Evolutionary conservation across 2,797 vertebrate species (phyloP).

Genomic region (Protosalanx chinensis): DNA sequence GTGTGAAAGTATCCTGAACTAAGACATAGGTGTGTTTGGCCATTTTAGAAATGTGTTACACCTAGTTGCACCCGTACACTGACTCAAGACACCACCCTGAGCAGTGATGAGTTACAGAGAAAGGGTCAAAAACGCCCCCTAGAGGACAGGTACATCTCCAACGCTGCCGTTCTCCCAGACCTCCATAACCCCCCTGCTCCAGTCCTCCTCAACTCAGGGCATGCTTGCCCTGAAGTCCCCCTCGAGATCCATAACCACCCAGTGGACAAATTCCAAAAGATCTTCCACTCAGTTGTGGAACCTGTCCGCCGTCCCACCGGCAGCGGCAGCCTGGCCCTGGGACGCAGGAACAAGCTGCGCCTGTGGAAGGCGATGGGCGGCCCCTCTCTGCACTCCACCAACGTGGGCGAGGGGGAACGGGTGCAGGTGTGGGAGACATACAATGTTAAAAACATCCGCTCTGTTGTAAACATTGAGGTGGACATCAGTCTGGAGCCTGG

Average conservation of each 20-base stretch:
- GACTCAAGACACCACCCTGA: no score
- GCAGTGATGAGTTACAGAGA: background rate
- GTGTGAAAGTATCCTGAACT: no score
- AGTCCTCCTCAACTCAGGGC: background rate
- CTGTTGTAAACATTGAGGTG: background rate
- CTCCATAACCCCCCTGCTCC: background rate
- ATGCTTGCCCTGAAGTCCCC: background rate
- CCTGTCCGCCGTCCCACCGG: background rate
- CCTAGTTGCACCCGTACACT: background rate
- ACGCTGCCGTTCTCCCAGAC: background rate
- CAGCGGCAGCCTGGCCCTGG: constrained; percentile 1
- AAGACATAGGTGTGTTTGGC: background rate
- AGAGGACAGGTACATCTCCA: background rate
- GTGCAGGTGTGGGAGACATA: background rate
- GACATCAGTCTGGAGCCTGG: background rate
- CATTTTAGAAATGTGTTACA: background rate
- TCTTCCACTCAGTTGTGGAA: constrained; percentile 16
- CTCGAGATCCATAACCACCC: background rate
- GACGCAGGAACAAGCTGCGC: background rate
- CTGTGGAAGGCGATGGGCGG: background rate
- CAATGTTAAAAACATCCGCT: background rate
- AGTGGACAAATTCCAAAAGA: background rate
- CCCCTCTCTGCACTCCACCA: background rate
- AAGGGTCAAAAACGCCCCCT: background rate
- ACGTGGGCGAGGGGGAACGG: background rate